phyloP scores from a whole-genome alignment of 2,113 vertebrate genomes.

The Geothlypis trichas region DNA sequence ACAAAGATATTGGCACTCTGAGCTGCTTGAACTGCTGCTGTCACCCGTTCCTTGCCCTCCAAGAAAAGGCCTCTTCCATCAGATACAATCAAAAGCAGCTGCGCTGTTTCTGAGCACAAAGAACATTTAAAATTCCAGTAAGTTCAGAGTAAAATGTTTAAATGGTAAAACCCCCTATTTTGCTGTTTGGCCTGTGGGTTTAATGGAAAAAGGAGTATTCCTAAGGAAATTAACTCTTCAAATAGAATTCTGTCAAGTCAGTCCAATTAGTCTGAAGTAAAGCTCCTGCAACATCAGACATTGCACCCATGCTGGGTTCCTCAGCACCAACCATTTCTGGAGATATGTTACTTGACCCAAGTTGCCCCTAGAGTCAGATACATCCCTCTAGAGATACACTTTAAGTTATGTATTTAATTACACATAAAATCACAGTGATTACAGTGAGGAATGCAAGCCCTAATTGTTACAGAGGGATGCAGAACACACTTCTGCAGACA shows the following conservation, averaged over 20 bases:
- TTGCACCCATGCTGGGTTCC: neutral
- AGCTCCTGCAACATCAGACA: neutral
- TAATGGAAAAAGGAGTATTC: neutral
- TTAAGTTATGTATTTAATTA: neutral
- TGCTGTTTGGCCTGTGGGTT: neutral
- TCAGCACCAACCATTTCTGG: neutral
- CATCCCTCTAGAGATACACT: neutral
- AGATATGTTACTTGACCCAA: rapidly evolving
- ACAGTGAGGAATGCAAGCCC: neutral
- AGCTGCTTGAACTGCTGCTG: slow-evolving; percentile 83
- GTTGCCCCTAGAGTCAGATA: neutral
- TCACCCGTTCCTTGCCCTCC: slow-evolving; percentile 93
- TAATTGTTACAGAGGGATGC: neutral
- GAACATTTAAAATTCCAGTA: neutral
- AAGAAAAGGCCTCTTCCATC: slow-evolving; percentile 95
- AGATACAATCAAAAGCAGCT: slow-evolving; percentile 92
- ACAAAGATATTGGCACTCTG: slow-evolving; percentile 89
- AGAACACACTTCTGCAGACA: neutral
- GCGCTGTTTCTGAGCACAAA: slow-evolving; percentile 83
- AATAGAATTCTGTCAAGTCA: neutral
- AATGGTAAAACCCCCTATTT: neutral
- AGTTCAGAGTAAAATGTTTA: neutral
- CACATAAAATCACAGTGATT: neutral
- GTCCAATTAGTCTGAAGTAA: neutral
- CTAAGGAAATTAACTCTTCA: neutral